Evolutionary conservation across 2,797 vertebrate species (phyloP).

Genomic region (Lepilemur septentrionalis): DNA sequence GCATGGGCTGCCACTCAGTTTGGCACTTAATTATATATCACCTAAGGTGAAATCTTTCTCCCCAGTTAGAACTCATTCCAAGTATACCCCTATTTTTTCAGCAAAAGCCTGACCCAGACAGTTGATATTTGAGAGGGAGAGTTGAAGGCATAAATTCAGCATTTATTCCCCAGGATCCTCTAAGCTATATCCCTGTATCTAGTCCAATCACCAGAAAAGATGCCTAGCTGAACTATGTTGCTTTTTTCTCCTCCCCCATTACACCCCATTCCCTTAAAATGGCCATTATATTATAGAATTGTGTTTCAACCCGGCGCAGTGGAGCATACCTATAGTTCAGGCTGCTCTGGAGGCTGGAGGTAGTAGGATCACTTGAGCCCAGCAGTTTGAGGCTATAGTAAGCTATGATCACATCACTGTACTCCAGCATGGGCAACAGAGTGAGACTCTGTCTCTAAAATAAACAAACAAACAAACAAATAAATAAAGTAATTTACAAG

Average conservation of each 20-base stretch:
- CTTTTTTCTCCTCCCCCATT: not conserved
- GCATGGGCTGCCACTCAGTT: slow-evolving; percentile 38
- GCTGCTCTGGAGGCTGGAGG: not conserved
- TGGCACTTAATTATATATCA: slow-evolving; percentile 58
- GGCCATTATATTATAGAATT: not conserved
- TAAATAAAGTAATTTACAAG: too few species aligned
- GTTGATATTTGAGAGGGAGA: slow-evolving; percentile 55
- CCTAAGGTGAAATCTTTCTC: slow-evolving; percentile 62
- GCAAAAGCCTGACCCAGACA: slow-evolving; percentile 33
- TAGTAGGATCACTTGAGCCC: not conserved
- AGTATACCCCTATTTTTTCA: slow-evolving; percentile 22
- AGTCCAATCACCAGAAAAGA: not conserved
- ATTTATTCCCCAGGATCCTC: slow-evolving; percentile 28
- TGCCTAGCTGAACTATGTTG: not conserved
- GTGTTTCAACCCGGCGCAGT: not conserved
- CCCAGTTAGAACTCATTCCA: slow-evolving; percentile 51
- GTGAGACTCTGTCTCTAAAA: not conserved
- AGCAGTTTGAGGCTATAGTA: not conserved
- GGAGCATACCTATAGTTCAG: not conserved
- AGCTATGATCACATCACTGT: not conserved
- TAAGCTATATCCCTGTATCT: not conserved
- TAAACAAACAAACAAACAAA: not conserved
- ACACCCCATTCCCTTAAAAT: not conserved
- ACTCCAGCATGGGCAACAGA: not conserved
- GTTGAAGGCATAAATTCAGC: slow-evolving; percentile 34